A percentile compares a stretch with the other conserved stretches of the same genome.
phyloP scores from a whole-genome alignment of 2,113 vertebrate species.

The Nothoprocta perdicaria region DNA sequence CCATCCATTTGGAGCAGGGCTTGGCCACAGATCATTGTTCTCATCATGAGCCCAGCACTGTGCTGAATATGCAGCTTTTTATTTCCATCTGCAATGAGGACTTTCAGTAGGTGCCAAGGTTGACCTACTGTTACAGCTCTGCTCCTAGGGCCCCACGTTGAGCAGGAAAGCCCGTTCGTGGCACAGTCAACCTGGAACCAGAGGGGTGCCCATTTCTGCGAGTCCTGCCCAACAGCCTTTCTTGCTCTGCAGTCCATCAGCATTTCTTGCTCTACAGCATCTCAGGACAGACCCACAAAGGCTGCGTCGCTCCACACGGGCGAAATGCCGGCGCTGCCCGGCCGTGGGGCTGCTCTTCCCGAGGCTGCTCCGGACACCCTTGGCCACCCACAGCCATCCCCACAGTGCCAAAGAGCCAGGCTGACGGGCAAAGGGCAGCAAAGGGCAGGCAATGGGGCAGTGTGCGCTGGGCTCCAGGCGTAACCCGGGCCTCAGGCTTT shows the following conservation, averaged over 20 bases:
- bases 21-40: neutral
- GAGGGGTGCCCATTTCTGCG: neutral
- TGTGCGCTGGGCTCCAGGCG: neutral
- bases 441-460: neutral
- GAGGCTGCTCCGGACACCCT: neutral
- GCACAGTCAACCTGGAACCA: neutral
- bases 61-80: neutral
- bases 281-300: neutral
- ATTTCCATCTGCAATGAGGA: neutral
- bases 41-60: neutral
- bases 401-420: neutral
- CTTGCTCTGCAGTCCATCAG: slow-evolving; percentile 9
- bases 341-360: neutral
- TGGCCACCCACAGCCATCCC: neutral
- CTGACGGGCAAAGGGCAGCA: neutral
- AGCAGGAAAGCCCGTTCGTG: neutral
- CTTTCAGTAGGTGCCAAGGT: neutral
- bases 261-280: slow-evolving; percentile 36
- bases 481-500: neutral
- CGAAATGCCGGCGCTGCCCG: slow-evolving; percentile 56
- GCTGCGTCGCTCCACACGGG: neutral
- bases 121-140: neutral
- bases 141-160: neutral
- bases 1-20: neutral
- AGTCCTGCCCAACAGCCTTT: neutral